These are phyloP conservation scores for Erebia palarica DNA, from an alignment of 2,888 invertebrate species.

Conservation along the genomic window DNA sequence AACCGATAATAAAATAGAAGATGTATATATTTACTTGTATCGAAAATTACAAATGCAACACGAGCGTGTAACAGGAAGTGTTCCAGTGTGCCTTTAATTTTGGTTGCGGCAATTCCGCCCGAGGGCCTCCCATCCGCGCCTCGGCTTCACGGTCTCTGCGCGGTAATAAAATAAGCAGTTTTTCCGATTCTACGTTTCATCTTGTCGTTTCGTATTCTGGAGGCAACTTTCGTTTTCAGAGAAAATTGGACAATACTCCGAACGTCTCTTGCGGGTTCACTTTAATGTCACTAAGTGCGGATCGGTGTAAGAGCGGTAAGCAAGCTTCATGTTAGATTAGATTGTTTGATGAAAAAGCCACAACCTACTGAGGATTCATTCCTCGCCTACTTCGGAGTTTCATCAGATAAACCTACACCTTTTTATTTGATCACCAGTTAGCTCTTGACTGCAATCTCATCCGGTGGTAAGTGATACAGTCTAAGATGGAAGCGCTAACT, in stretches of 20 bases:
- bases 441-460: too few species aligned
- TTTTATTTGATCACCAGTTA: too few species aligned
- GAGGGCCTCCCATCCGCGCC: conserved; percentile 64
- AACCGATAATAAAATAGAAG: neutral
- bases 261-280: conserved; percentile 54
- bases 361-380: neutral
- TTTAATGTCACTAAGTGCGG: conserved; percentile 27
- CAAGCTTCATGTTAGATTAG: conserved; percentile 12
- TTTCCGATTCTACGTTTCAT: conserved; percentile 75
- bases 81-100: conserved; percentile 55
- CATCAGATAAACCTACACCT: neutral
- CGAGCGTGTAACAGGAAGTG: conserved; percentile 41
- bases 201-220: conserved; percentile 72
- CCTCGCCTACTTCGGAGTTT: neutral
- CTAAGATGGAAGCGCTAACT: too few species aligned
- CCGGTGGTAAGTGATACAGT: too few species aligned
- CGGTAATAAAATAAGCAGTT: conserved; percentile 79
- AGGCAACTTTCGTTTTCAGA: conserved; percentile 60
- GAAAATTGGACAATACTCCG: conserved; percentile 56
- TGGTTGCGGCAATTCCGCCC: conserved; percentile 59
- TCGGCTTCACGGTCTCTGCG: conserved; percentile 51
- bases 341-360: neutral
- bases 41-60: conserved; percentile 27
- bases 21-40: conserved; percentile 9
- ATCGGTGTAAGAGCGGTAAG: conserved; percentile 1